Percentiles rank a stretch among this genome's conserved stretches.
phyloP scores from a whole-genome alignment of 2,797 vertebrate genomes.

The Cossypha heuglini region DNA sequence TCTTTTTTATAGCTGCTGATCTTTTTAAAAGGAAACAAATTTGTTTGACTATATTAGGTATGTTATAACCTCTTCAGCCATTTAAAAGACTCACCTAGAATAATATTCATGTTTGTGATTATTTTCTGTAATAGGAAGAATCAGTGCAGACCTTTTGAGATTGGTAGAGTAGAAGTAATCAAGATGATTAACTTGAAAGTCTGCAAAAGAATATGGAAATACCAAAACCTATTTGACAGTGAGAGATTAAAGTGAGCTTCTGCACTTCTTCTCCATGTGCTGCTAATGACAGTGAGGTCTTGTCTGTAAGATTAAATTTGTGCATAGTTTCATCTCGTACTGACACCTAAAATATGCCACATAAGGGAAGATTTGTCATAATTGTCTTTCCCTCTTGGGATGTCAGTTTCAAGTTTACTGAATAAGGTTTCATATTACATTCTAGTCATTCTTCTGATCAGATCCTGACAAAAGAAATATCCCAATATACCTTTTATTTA shows the following conservation, averaged over 20 bases:
- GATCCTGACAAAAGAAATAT: neutral
- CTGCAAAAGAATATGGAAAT: neutral
- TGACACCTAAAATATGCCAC: neutral
- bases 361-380: neutral
- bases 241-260: neutral
- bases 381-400: neutral
- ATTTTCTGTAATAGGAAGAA: neutral
- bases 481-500: neutral
- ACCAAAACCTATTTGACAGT: neutral
- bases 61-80: neutral
- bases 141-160: neutral
- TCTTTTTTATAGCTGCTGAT: neutral
- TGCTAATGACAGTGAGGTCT: neutral
- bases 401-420: neutral
- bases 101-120: neutral
- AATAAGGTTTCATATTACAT: neutral
- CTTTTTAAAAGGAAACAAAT: neutral
- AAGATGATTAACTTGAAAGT: neutral
- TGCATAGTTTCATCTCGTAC: neutral
- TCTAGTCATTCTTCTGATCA: neutral
- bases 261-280: neutral
- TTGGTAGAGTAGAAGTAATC: neutral
- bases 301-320: neutral
- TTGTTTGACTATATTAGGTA: neutral
- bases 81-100: neutral